Conservation (phyloP, 30 jellyfish, hydroid and myxozoan genomes). For the Turritopsis rubra region DNA sequence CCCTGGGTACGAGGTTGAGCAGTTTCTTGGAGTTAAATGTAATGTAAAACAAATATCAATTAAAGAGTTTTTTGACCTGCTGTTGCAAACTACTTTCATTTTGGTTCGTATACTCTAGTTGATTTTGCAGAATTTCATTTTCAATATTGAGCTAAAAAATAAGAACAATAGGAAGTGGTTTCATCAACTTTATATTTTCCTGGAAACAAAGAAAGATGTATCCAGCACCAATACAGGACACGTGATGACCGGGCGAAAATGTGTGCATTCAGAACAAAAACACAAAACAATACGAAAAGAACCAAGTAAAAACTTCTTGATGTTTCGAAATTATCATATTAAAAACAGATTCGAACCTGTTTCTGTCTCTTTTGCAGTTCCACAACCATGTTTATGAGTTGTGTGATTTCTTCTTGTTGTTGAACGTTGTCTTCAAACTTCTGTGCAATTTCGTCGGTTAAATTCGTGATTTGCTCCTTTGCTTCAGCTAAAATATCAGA, state of each 20-base stretch:
- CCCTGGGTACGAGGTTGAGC: no score
- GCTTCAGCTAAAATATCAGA: no score
- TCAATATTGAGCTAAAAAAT: slow-evolving; percentile 58
- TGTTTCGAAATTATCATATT: no score
- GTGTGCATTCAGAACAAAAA: not conserved
- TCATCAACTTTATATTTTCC: not conserved
- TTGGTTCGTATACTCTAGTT: slow-evolving; percentile 57
- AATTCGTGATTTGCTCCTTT: slow-evolving; percentile 68
- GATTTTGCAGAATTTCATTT: slow-evolving; percentile 61
- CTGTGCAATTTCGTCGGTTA: slow-evolving; percentile 83
- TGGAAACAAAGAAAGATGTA: no score
- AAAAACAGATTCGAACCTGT: no score
- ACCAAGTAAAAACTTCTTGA: no score
- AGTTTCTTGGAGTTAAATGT: no score
- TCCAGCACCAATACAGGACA: no score
- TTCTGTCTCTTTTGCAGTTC: slow-evolving; percentile 79
- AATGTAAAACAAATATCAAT: not conserved
- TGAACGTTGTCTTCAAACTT: slow-evolving; percentile 88
- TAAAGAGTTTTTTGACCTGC: slow-evolving; percentile 74
- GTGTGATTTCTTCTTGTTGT: slow-evolving; percentile 93
- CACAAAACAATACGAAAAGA: not conserved
- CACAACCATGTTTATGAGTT: slow-evolving; percentile 64
- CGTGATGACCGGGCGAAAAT: no score
- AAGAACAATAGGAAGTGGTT: not conserved
- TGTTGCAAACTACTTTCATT: slow-evolving; percentile 46